Base-by-base conservation (phyloP, 1,140 invertebrate genomes). In the Parasteatoda tepidariorum region DNA sequence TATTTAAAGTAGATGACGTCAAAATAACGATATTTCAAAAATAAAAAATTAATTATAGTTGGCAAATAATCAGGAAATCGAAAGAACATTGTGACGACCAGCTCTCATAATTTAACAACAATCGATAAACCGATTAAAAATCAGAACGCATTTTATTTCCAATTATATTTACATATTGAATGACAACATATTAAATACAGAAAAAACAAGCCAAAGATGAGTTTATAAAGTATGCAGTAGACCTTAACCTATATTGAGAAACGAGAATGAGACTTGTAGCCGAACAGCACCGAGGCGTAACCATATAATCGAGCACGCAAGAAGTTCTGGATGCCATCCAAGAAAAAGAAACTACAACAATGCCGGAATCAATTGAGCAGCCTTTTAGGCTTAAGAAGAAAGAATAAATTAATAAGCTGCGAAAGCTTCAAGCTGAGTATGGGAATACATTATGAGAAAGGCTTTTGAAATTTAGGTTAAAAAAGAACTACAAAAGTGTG, bases 231-330 rank as follows among this genome's bases (percentile, higher is more conserved):
- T 66, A 66, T 66, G 33, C 24, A 66, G 31, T 13, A 79, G 76
- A 79, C 76, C 76, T 79, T 79, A 79, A 79, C 76, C 76, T 48
- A 79, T 28, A 79, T 79, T 55, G 18, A 22, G 48, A 33, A 22
- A 57, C 57, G 26, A 55, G 31, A 79, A 41, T 30, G 68, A 79
- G 34, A 41, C 66, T 26, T 59, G 71, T 66, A 76, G 33, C 33
- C 48, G 61, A 24, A 28, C 28, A 31, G 28, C 11, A 68, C 34
- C 62, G 66, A 79, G 64, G 76, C 76, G 76, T 79, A 79, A 79
- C 76, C 76, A 26, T 79, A 68, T 79, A 79, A 79, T 79, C 76
- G 57, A 64, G 24, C 62, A 79, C 62, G 76, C 64, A 79, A n/a
- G 48, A 34, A 48, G 18, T 26, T 28, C 48, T 68, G 62, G 76